A percentile compares a stretch with the other conserved stretches of the same genome.
Conservation (phyloP, 1,140 invertebrate species). For the Tenebrio molitor region DNA sequence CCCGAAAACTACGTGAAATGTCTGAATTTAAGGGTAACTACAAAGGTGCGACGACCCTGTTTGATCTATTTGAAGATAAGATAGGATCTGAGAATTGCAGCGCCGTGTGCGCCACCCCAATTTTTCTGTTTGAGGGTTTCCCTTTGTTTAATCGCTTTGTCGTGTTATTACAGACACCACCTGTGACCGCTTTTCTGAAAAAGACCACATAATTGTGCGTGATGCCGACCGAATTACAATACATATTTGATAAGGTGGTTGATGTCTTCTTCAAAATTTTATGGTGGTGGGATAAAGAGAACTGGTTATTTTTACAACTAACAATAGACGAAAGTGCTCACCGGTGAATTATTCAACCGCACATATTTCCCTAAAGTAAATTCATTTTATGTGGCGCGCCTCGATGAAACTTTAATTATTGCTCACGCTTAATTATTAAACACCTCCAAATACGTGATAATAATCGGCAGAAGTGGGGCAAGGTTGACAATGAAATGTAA, state of each 20-base stretch:
- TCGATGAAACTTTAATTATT: slow-evolving; percentile 22
- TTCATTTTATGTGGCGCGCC: not conserved
- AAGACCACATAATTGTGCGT: slow-evolving; percentile 27
- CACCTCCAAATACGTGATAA: slow-evolving; percentile 23
- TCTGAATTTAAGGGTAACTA: not conserved
- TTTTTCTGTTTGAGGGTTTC: not conserved
- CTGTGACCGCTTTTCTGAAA: slow-evolving; percentile 18
- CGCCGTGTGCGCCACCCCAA: not conserved
- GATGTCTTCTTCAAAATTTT: slow-evolving; percentile 30
- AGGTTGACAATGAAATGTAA: slow-evolving; percentile 37
- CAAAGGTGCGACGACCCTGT: not conserved
- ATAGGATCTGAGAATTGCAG: not conserved
- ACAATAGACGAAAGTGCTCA: not conserved
- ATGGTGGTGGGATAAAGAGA: not conserved
- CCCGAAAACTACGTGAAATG: not conserved
- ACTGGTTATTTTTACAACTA: slow-evolving; percentile 27
- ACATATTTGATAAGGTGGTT: slow-evolving; percentile 7
- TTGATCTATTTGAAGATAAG: not conserved
- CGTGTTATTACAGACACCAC: slow-evolving; percentile 29
- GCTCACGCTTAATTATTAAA: slow-evolving; percentile 23
- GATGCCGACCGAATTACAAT: slow-evolving; percentile 16
- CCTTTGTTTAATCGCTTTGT: no score
- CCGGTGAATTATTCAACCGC: not conserved
- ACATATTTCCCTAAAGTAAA: slow-evolving; percentile 19
- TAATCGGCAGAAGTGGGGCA: slow-evolving; percentile 22